These are phyloP conservation scores for Pholis gunnellus DNA, from an alignment of 2,113 vertebrate genomes.

Conservation along the genomic window DNA sequence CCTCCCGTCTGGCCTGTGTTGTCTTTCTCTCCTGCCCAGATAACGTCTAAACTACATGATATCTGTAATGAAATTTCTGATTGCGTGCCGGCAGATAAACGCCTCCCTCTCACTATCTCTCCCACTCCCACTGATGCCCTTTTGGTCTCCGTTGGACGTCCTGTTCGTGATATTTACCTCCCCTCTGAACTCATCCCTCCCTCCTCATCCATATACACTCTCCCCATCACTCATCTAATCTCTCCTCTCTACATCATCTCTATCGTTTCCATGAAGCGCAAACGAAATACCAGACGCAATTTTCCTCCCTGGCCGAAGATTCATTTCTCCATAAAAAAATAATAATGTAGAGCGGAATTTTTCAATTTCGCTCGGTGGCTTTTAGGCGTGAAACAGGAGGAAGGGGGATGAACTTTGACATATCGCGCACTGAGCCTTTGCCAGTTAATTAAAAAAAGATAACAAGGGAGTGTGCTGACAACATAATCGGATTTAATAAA, in stretches of 20 bases:
- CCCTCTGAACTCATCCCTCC: slow-evolving; percentile 30
- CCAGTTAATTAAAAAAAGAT: slow-evolving; percentile 52
- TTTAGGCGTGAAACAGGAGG: slow-evolving; percentile 8
- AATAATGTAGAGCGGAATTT: slow-evolving; percentile 42
- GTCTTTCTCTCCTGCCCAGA: slow-evolving; percentile 34
- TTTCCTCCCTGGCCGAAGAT: slow-evolving; percentile 14
- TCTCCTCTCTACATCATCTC: slow-evolving; percentile 11
- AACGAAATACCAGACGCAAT: slow-evolving; percentile 28
- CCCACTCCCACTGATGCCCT: slow-evolving; percentile 39
- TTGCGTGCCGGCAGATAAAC: slow-evolving; percentile 22
- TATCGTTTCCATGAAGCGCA: slow-evolving; percentile 37
- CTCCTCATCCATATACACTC: slow-evolving; percentile 12
- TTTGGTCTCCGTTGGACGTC: slow-evolving; percentile 26
- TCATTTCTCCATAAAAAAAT: slow-evolving; percentile 48
- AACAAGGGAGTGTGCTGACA: slow-evolving; percentile 17
- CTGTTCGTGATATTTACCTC: slow-evolving; percentile 29
- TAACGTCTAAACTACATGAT: slow-evolving; percentile 1
- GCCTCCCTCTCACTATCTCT: slow-evolving; percentile 19
- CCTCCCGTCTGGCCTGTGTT: slow-evolving; percentile 26
- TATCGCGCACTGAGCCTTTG: slow-evolving; percentile 3
- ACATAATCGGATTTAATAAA: slow-evolving; percentile 49
- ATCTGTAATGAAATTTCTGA: slow-evolving; percentile 42
- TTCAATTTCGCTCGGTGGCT: slow-evolving; percentile 20
- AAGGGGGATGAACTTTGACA: slow-evolving; percentile 51
- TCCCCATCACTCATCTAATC: slow-evolving; percentile 35